Percentiles rank a stretch among this genome's conserved stretches.
Conservation (phyloP, 2,797 vertebrate genomes). For the Chloroceryle amazona region DNA sequence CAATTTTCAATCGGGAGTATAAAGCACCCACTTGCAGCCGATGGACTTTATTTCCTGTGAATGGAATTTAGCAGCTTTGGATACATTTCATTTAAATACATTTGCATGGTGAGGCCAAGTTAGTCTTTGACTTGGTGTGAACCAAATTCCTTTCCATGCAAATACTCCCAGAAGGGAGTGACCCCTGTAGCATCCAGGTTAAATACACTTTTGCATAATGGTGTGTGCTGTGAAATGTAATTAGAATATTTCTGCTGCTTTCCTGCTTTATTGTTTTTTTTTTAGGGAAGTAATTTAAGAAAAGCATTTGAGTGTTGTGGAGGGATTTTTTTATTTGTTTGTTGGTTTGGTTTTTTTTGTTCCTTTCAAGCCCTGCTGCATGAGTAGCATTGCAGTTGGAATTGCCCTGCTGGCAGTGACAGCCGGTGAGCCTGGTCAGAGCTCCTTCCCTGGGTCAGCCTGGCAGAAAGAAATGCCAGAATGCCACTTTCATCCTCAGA, state of each 20-base stretch:
- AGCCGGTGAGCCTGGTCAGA: neutral
- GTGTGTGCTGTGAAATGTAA: neutral
- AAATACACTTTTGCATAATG: neutral
- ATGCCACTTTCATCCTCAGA: neutral
- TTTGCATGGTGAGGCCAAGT: neutral
- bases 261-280: neutral
- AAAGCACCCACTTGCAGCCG: neutral
- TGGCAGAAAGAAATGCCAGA: constrained; percentile 50
- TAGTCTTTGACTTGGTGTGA: neutral
- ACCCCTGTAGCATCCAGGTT: constrained; percentile 8
- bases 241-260: neutral
- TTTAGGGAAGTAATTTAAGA: neutral
- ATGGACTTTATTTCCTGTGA: neutral
- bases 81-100: constrained; percentile 22
- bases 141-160: neutral
- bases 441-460: constrained; percentile 52
- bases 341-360: neutral
- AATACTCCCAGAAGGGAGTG: neutral
- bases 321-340: neutral
- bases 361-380: neutral
- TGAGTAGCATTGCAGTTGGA: neutral
- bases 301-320: neutral
- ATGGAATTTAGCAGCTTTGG: neutral
- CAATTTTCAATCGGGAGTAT: constrained; percentile 49
- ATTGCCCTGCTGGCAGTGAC: constrained; percentile 34